A percentile compares a stretch with the other conserved stretches of the same genome.
These are phyloP conservation scores for Microchirus variegatus DNA, from an alignment of 2,797 vertebrate genomes.

Conservation along the genomic window DNA sequence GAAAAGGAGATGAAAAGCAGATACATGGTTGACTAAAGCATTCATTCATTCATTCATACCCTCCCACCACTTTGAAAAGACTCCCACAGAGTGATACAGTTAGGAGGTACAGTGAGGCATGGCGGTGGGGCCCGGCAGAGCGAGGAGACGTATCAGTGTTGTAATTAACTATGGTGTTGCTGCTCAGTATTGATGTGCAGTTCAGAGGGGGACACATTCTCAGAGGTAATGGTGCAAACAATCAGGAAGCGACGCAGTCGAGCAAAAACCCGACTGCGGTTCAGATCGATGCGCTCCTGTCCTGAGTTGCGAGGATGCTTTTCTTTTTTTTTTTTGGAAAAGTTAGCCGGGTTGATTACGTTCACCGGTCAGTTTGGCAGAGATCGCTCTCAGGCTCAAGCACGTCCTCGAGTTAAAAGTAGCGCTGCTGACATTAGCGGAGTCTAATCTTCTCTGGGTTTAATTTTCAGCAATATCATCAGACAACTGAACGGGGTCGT, in stretches of 20 bases:
- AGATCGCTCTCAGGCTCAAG: background rate
- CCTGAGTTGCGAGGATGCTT: background rate
- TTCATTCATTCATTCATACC: constrained; percentile 25
- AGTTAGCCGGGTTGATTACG: background rate
- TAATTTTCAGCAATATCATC: constrained; percentile 1
- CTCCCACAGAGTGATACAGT: constrained; percentile 11
- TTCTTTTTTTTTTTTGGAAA: constrained; percentile 2
- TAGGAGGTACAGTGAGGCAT: constrained; percentile 22
- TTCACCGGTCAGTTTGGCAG: constrained; percentile 4
- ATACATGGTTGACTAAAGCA: constrained; percentile 24
- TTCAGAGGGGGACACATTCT: constrained; percentile 37
- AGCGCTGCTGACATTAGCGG: background rate
- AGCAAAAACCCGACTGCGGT: constrained; percentile 18
- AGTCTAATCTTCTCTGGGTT: constrained; percentile 1
- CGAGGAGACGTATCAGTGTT: background rate
- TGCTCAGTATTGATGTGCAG: constrained; percentile 40
- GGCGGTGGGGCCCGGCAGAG: constrained; percentile 10
- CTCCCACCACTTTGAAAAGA: constrained; percentile 11
- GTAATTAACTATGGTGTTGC: constrained; percentile 35
- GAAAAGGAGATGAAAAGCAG: constrained; percentile 12
- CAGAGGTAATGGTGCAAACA: constrained; percentile 40
- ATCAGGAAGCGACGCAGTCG: constrained; percentile 29
- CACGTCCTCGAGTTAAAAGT: background rate
- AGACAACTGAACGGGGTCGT: background rate
- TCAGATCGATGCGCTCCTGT: constrained; percentile 11